Evolutionary conservation across 2,113 vertebrate species (phyloP).

Genomic region (Gobiocypris rarus): DNA sequence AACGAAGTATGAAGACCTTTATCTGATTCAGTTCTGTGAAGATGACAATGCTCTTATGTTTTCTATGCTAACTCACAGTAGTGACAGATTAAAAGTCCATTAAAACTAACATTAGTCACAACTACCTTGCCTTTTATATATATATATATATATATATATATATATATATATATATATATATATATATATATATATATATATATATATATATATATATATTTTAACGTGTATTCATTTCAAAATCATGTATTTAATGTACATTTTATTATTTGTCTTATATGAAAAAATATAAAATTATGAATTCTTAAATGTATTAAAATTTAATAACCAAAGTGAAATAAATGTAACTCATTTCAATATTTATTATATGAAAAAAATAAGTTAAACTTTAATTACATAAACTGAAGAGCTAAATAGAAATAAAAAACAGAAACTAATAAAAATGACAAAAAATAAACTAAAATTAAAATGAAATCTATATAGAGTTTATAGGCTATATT

Average conservation of each 20-base stretch:
- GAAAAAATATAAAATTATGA: not conserved
- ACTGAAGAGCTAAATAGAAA: too few species aligned
- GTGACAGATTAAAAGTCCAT: not conserved
- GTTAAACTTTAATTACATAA: too few species aligned
- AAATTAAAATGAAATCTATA: not conserved
- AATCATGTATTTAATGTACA: not conserved
- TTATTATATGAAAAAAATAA: not conserved
- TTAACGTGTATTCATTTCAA: not conserved
- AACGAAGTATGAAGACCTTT: constrained; percentile 52
- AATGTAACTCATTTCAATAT: not conserved
- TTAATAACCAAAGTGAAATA: not conserved
- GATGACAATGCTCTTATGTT: not conserved
- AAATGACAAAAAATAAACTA: too few species aligned
- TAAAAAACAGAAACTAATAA: too few species aligned
- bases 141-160: too few species aligned
- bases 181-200: too few species aligned
- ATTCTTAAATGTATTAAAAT: not conserved
- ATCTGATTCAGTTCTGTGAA: not conserved
- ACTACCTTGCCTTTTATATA: too few species aligned
- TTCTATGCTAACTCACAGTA: not conserved
- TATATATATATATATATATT: too few species aligned
- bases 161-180: too few species aligned
- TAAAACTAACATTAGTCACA: not conserved
- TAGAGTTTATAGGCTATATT: too few species aligned
- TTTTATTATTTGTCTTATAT: not conserved